Base-by-base conservation (phyloP, 2,797 vertebrate genomes). In the Serranus cabrilla region DNA sequence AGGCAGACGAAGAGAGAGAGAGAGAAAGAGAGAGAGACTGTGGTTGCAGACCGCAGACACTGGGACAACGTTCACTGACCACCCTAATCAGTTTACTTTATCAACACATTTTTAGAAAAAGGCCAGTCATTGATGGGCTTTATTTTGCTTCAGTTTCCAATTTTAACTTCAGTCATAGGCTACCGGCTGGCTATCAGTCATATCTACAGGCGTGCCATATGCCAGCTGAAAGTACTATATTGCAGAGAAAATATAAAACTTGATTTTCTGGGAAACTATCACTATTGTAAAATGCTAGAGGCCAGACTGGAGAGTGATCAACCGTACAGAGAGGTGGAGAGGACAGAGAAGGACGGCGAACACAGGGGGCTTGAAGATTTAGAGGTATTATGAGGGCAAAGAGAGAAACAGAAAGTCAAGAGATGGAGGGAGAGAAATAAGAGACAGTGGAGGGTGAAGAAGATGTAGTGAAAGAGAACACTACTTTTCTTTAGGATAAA, bases 21-120 rank as follows among this genome's bases (percentile, higher is more conserved):
- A 64, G 71, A 77, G 73, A 84, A 51, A 52, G 74, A 76, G 78
- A 65, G 43, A 62, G 70, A 81, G 83, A 71, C 66, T 84, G 82
- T 64, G 79, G 80, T 74, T 83, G 52, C 58, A 75, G 74, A 81
- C 79, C 76, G 66, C 87, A 91, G 90, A 90, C 71, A 82, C 14
- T 64, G 70, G 71, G 59, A 83, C 47, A 74, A 74, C 57, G 71
- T 75, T 84, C 71, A 76, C 78, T 40, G 60, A 69, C 66, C 76
- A 78, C 58, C 68, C 50, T 80, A 71, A 82, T 84, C 76, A 80
- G 76, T 77, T 81, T 79, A 82, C 72, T 89, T 87, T 74, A 89
- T 91, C 83, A 82, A 82, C 72, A 82, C 54, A 68, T 23, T 83
- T 72, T 57, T 43, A n/a, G 27, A 59, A 80, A 83, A 83, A 56